These are phyloP conservation scores for Hirundichthys speculiger DNA, from an alignment of 2,113 vertebrate genomes.

Conservation along the genomic window DNA sequence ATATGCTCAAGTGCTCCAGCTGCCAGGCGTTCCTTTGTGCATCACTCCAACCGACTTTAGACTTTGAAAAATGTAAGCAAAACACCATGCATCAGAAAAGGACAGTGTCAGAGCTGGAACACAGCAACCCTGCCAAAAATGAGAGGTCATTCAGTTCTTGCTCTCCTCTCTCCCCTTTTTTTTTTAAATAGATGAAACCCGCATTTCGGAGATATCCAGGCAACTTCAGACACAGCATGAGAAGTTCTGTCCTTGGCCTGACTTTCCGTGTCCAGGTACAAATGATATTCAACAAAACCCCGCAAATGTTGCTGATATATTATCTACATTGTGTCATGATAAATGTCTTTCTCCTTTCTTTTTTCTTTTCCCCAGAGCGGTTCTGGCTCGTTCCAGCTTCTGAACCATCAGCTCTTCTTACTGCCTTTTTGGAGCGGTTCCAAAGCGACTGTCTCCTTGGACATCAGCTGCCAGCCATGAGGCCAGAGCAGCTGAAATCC, in stretches of 20 bases:
- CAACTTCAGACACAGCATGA: constrained; percentile 89
- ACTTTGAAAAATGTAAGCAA: constrained; percentile 88
- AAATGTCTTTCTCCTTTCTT: constrained; percentile 24
- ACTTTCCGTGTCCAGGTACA: constrained; percentile 93
- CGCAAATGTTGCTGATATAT: not conserved
- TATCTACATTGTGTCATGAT: not conserved
- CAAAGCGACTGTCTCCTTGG: constrained; percentile 87
- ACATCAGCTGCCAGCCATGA: constrained; percentile 91
- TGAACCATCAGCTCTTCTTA: constrained; percentile 85
- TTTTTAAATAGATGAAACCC: constrained; percentile 84
- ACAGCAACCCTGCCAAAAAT: not conserved
- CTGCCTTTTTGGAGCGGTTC: constrained; percentile 87
- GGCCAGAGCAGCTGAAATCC: constrained; percentile 86
- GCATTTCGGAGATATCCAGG: constrained; percentile 85
- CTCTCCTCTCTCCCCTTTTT: not conserved
- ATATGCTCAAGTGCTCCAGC: constrained; percentile 92
- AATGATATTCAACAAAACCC: no score
- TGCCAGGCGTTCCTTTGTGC: constrained; percentile 92
- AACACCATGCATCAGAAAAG: constrained; percentile 1
- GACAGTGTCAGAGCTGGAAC: not conserved
- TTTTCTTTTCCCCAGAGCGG: constrained; percentile 79
- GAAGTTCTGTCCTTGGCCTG: constrained; percentile 97
- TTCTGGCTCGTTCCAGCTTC: constrained; percentile 87
- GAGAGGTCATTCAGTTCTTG: not conserved
- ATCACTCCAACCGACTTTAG: constrained; percentile 84